Evolutionary conservation across 1,140 invertebrate genomes (phyloP).

Genomic region (Caenorhabditis brenneri): DNA sequence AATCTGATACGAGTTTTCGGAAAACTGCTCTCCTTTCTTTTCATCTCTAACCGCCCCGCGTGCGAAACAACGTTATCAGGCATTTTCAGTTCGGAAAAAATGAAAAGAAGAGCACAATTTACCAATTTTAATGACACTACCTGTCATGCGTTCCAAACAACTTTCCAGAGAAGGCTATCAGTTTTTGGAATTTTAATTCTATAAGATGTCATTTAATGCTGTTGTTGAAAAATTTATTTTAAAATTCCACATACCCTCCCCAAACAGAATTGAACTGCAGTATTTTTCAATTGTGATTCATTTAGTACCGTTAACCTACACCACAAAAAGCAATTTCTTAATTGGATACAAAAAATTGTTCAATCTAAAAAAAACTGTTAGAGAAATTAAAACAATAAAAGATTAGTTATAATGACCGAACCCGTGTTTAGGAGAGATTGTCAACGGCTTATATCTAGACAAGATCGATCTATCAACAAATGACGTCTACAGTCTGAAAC

Average conservation of each 20-base stretch:
- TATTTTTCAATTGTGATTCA: too few species aligned
- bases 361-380: too few species aligned
- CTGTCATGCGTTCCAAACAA: background rate
- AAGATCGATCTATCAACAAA: background rate
- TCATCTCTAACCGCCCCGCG: conserved; percentile 27
- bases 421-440: too few species aligned
- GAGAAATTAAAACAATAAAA: too few species aligned
- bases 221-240: too few species aligned
- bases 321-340: too few species aligned
- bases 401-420: too few species aligned
- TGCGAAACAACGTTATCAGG: conserved; percentile 27
- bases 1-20: conserved; percentile 39
- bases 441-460: background rate
- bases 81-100: conserved; percentile 23
- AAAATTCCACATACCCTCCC: too few species aligned
- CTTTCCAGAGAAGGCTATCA: background rate
- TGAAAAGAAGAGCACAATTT: background rate
- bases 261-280: too few species aligned
- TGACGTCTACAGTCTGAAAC: background rate
- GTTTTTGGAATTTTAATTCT: background rate
- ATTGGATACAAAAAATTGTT: too few species aligned
- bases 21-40: conserved; percentile 41
- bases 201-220: background rate
- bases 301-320: too few species aligned
- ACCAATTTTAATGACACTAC: background rate